Evolutionary conservation across 2,113 vertebrate genomes (phyloP).

Genomic region (Oreocharis arfaki): DNA sequence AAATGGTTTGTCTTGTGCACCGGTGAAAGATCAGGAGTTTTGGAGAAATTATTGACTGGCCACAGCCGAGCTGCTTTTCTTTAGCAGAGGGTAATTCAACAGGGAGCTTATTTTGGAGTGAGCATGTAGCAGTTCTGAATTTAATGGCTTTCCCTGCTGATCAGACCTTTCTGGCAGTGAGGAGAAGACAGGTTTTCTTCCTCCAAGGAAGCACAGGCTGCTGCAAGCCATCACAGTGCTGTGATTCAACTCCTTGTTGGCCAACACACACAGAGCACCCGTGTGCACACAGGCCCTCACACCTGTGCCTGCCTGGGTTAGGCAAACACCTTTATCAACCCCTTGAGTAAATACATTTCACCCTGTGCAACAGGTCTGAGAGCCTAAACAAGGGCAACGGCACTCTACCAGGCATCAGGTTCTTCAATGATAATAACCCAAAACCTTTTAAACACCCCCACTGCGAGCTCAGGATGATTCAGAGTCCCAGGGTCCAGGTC

Average conservation of each 20-base stretch:
- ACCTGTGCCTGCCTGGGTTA: not conserved
- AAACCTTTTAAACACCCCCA: not conserved
- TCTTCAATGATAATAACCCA: not conserved
- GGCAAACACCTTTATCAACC: not conserved
- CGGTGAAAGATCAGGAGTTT: not conserved
- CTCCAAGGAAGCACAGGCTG: not conserved
- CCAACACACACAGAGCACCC: not conserved
- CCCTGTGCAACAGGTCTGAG: not conserved
- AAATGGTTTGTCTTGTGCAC: not conserved
- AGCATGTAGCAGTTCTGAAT: not conserved
- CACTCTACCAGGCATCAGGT: not conserved
- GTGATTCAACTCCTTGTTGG: rapidly evolving
- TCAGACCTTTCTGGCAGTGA: not conserved
- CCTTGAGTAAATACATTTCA: not conserved
- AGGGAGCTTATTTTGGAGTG: not conserved
- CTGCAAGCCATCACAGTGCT: not conserved
- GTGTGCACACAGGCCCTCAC: rapidly evolving
- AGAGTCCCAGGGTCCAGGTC: not conserved
- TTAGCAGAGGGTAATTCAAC: not conserved
- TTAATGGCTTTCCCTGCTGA: not conserved
- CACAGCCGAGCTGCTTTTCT: not conserved
- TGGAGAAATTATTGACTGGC: not conserved
- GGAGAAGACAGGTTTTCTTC: not conserved
- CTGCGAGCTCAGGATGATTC: not conserved
- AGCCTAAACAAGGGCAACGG: not conserved